phyloP scores from a whole-genome alignment of 2,113 vertebrate genomes.

The Conger conger region DNA sequence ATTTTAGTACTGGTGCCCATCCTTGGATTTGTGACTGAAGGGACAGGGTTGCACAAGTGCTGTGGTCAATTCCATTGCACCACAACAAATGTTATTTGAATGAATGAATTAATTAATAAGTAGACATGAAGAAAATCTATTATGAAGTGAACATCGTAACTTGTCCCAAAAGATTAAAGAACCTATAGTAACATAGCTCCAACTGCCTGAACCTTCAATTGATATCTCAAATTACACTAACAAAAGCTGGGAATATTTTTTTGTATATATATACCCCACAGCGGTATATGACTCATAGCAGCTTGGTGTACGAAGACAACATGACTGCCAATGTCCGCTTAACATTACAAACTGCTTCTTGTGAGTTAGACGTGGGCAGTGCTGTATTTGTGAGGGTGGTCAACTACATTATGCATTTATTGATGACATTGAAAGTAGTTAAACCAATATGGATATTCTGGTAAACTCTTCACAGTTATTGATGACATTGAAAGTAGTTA shows the following conservation, averaged over 20 bases:
- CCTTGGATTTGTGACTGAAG: neutral
- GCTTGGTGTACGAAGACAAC: neutral
- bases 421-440: neutral
- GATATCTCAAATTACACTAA: neutral
- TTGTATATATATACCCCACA: neutral
- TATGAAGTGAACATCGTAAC: neutral
- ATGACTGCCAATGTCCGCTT: neutral
- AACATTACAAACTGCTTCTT: neutral
- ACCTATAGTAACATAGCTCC: neutral
- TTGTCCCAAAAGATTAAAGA: neutral
- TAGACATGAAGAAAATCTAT: neutral
- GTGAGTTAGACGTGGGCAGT: neutral
- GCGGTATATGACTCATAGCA: neutral
- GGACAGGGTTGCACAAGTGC: neutral
- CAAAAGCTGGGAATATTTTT: neutral
- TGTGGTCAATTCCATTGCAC: neutral
- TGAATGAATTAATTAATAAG: neutral
- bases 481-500: too few relatives aligned
- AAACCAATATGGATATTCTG: neutral
- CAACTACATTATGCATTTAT: neutral
- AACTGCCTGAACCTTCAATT: neutral
- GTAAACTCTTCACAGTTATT: neutral
- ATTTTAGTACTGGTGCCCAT: neutral
- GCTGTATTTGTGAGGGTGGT: neutral
- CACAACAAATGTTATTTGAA: neutral